Conservation (phyloP, 2,797 vertebrate genomes). For the Eulemur mongoz region DNA sequence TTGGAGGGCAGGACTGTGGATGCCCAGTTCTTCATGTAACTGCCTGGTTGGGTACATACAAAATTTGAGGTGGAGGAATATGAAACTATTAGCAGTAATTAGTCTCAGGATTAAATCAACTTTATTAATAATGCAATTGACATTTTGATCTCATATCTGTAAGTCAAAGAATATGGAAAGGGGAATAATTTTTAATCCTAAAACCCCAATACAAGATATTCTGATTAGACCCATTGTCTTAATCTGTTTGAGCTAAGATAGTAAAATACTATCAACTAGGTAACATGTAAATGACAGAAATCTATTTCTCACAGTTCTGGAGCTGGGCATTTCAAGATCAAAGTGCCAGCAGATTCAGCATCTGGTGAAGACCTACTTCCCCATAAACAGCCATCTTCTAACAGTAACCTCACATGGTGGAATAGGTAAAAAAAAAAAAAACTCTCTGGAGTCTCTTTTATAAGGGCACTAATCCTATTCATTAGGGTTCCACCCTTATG, state of each 20-base stretch:
- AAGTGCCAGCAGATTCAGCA: not conserved
- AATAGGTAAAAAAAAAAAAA: not conserved
- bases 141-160: not conserved
- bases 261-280: not conserved
- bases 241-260: not conserved
- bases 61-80: not conserved
- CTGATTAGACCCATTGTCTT: not conserved
- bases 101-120: not conserved
- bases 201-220: not conserved
- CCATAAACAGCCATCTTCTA: not conserved
- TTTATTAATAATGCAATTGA: constrained; percentile 2
- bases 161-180: not conserved
- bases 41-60: not conserved
- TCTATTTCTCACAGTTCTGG: not conserved
- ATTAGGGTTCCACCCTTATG: not conserved
- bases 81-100: not conserved
- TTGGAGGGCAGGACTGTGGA: not conserved
- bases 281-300: not conserved
- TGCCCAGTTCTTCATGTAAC: not conserved
- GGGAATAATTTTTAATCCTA: not conserved
- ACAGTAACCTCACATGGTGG: not conserved
- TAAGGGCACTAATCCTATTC: not conserved
- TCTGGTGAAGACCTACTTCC: not conserved
- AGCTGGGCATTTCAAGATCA: not conserved
- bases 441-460: not conserved